Conservation (phyloP, 2,888 invertebrate species). For the Himalopsyche tibetana region DNA sequence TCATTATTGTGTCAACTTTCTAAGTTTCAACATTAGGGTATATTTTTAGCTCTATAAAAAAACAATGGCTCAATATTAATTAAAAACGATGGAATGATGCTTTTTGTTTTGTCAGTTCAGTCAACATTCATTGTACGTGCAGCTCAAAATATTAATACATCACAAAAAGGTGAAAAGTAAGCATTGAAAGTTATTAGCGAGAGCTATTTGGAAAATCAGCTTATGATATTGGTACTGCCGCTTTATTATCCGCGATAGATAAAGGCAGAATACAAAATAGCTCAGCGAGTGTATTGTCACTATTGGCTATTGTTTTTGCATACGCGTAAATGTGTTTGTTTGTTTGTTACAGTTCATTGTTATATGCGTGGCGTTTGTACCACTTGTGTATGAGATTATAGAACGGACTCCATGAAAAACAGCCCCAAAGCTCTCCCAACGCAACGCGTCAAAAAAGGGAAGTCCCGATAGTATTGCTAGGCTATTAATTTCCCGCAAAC, state of each 20-base stretch:
- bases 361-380: constrained; percentile 51
- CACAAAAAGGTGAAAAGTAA: constrained; percentile 32
- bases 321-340: constrained; percentile 55
- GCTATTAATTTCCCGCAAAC: constrained; percentile 34
- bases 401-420: constrained; percentile 44
- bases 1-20: too few relatives aligned
- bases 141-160: background rate
- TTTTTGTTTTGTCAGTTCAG: background rate
- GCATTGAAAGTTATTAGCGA: constrained; percentile 40
- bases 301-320: constrained; percentile 60
- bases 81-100: too few relatives aligned
- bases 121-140: background rate
- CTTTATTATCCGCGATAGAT: constrained; percentile 57
- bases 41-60: too few relatives aligned
- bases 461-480: constrained; percentile 11
- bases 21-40: too few relatives aligned
- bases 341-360: constrained; percentile 55
- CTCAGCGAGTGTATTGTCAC: constrained; percentile 51
- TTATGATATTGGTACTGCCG: constrained; percentile 55
- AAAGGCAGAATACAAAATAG: constrained; percentile 53
- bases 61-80: too few relatives aligned
- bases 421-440: constrained; percentile 37
- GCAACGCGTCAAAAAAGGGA: constrained; percentile 39
- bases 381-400: constrained; percentile 55
- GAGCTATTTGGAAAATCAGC: constrained; percentile 49